A percentile compares a stretch with the other conserved stretches of the same genome.
Conservation (phyloP, 2,797 vertebrate species). For the Sorex maritimensis region DNA sequence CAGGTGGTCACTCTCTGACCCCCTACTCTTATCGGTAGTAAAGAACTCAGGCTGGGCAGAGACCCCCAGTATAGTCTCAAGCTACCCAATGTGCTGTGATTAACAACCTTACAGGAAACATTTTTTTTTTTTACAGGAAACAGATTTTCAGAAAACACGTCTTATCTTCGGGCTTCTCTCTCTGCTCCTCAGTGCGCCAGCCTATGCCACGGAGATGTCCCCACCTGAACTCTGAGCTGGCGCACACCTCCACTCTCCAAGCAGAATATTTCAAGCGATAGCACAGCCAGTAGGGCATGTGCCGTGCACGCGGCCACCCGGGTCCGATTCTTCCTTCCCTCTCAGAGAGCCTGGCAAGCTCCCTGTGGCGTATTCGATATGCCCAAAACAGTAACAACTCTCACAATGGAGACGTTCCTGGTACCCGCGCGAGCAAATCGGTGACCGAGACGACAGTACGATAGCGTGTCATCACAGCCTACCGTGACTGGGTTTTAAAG, state of each 20-base stretch:
- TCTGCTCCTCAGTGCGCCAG: not conserved
- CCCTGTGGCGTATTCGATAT: too few species aligned
- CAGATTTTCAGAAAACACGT: not conserved
- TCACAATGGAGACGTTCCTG: too few species aligned
- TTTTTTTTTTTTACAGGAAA: not conserved
- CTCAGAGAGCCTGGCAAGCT: too few species aligned
- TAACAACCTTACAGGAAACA: not conserved
- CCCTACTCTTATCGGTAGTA: not conserved
- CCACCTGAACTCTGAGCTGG: not conserved
- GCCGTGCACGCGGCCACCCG: too few species aligned
- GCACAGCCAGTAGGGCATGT: too few species aligned
- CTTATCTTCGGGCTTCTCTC: slow-evolving; percentile 26
- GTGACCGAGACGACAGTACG: too few species aligned
- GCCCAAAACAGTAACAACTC: too few species aligned
- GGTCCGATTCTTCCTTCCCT: too few species aligned
- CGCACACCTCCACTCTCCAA: not conserved
- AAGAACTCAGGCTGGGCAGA: not conserved
- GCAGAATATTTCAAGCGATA: not conserved
- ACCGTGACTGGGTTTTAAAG: not conserved
- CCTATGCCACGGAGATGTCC: not conserved
- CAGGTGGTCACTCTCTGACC: not conserved
- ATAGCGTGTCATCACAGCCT: not conserved
- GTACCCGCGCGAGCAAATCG: too few species aligned
- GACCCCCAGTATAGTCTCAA: fast-evolving
- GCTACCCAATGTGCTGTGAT: not conserved